Evolutionary conservation across 2,113 vertebrate species (phyloP).

Genomic region (Spheniscus mendiculus): DNA sequence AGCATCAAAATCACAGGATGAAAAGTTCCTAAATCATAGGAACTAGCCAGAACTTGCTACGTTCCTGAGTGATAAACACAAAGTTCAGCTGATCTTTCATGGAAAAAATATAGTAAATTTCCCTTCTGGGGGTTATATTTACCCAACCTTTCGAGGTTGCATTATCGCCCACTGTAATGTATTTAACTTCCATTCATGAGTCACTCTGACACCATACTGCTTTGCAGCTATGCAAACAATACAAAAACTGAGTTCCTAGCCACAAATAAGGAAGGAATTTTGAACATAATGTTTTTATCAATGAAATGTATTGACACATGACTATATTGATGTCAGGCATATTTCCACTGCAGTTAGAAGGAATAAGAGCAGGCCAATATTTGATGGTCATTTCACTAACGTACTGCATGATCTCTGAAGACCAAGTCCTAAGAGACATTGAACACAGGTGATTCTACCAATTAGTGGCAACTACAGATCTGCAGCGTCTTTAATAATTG

Average conservation of each 20-base stretch:
- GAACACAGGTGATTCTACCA: neutral
- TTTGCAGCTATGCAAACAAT: conserved; percentile 31
- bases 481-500: neutral
- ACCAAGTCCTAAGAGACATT: neutral
- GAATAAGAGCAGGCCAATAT: neutral
- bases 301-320: neutral
- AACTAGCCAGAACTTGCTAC: conserved; percentile 31
- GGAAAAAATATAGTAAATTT: conserved; percentile 25
- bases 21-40: neutral
- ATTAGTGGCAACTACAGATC: neutral
- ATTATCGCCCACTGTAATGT: neutral
- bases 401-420: neutral
- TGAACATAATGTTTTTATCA: neutral
- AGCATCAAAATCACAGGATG: neutral
- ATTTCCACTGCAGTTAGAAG: neutral
- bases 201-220: neutral
- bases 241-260: neutral
- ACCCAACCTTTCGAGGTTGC: neutral
- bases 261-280: conserved; percentile 6
- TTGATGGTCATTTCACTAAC: neutral
- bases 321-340: neutral
- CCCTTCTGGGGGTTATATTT: conserved; percentile 32
- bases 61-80: conserved; percentile 25
- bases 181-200: conserved; percentile 38
- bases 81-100: conserved; percentile 35